Conservation (phyloP, 1,140 invertebrate genomes). For the Drosophila repletoides region DNA sequence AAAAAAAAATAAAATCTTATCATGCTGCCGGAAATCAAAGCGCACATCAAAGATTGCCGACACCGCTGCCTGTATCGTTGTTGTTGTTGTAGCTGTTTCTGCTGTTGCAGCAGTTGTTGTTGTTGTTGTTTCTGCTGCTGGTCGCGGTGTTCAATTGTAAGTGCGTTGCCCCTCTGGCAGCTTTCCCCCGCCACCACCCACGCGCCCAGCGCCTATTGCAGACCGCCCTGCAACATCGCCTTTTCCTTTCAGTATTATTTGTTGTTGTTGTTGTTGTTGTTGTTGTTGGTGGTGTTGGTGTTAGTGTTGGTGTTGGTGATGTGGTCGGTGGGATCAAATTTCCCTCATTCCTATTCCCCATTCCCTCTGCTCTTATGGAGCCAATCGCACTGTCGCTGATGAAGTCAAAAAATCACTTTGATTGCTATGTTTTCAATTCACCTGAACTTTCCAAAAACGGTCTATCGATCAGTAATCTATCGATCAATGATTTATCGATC, state of each 20-base stretch:
- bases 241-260: constrained; percentile 36
- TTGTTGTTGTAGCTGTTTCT: constrained; percentile 1
- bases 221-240: constrained; percentile 2
- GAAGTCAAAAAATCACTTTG: too few species aligned
- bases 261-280: constrained; percentile 29
- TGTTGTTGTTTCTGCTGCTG: constrained; percentile 18
- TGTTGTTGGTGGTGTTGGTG: constrained; percentile 36
- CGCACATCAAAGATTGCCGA: constrained; percentile 74
- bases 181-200: constrained; percentile 8
- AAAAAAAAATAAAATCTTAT: constrained; percentile 66
- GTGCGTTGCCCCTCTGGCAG: constrained; percentile 14
- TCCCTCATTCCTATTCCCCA: constrained; percentile 40
- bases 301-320: constrained; percentile 23
- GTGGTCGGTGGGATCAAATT: constrained; percentile 51
- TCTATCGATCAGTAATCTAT: too few species aligned
- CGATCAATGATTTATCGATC: too few species aligned
- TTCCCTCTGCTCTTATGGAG: too few species aligned
- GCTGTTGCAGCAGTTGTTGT: too few species aligned
- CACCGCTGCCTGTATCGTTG: constrained; percentile 16
- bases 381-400: neutral
- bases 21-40: constrained; percentile 81
- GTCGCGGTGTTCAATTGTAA: constrained; percentile 48
- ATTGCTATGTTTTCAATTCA: too few species aligned
- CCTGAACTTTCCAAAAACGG: too few species aligned
- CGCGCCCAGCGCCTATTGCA: constrained; percentile 4